These are phyloP conservation scores for Dinothrombium tinctorium DNA, from an alignment of 1,140 invertebrate genomes.

Conservation along the genomic window DNA sequence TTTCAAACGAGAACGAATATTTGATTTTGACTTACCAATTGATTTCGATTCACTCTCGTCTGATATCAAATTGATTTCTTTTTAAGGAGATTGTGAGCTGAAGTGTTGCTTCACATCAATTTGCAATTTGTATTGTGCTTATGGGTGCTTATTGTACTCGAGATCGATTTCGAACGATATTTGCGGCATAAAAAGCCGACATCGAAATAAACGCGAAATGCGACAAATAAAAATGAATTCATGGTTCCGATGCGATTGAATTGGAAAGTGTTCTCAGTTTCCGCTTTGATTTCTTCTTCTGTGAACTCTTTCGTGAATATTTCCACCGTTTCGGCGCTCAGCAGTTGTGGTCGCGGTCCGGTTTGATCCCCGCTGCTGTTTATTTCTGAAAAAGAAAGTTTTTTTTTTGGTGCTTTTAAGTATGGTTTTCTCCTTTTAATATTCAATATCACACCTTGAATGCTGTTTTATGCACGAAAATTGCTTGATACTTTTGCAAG, in stretches of 20 bases:
- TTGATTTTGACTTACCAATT: too few species aligned
- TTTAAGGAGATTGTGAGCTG: too few species aligned
- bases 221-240: slow-evolving; percentile 6
- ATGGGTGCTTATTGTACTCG: background rate
- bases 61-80: too few species aligned
- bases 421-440: too few species aligned
- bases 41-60: too few species aligned
- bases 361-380: too few species aligned
- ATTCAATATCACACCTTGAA: too few species aligned
- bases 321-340: slow-evolving; percentile 10
- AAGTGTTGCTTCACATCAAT: background rate
- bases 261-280: slow-evolving; percentile 7
- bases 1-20: too few species aligned
- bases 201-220: slow-evolving; percentile 9
- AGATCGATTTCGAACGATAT: slow-evolving; percentile 16
- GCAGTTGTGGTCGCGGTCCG: background rate
- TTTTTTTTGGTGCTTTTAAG: too few species aligned
- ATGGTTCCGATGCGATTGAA: slow-evolving; percentile 9
- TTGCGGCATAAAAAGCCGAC: slow-evolving; percentile 1
- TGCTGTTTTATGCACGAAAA: too few species aligned
- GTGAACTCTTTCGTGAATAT: slow-evolving; percentile 9
- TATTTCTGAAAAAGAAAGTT: too few species aligned
- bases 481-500: too few species aligned
- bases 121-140: background rate
- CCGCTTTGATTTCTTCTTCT: slow-evolving; percentile 3